Conservation (phyloP, 30 jellyfish, hydroid and myxozoan species). For the Aurelia sp. region DNA sequence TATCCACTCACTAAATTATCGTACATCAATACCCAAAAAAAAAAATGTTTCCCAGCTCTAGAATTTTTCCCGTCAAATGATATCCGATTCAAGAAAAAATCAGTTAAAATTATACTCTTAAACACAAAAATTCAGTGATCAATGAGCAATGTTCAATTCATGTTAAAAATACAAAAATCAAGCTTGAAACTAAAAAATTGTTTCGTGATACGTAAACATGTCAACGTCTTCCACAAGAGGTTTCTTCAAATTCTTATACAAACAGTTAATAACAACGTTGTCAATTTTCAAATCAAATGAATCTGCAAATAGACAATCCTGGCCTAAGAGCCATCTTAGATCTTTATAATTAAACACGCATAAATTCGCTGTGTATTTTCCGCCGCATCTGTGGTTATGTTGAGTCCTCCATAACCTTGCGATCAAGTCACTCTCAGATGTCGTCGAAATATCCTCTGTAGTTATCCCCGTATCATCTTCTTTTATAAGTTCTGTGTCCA, state of each 20-base stretch:
- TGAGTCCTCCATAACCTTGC: slow-evolving; percentile 77
- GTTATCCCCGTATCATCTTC: neutral
- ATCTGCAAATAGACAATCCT: slow-evolving; percentile 86
- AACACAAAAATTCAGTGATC: too few species aligned
- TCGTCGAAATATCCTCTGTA: slow-evolving; percentile 38
- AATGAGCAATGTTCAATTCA: too few species aligned
- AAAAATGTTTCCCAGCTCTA: too few species aligned
- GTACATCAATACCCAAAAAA: too few species aligned
- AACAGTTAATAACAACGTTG: slow-evolving; percentile 81
- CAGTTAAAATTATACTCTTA: too few species aligned
- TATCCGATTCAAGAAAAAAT: too few species aligned
- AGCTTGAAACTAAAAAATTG: too few species aligned
- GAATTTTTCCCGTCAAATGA: too few species aligned
- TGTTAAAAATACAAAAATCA: too few species aligned
- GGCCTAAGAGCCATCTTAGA: slow-evolving; percentile 90
- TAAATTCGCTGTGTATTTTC: slow-evolving; percentile 73
- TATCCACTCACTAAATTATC: too few species aligned
- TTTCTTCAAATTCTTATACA: slow-evolving; percentile 63
- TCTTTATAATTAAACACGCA: slow-evolving; percentile 84
- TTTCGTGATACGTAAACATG: too few species aligned
- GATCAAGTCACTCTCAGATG: slow-evolving; percentile 68
- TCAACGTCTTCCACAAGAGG: slow-evolving; percentile 47
- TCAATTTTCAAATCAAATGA: slow-evolving; percentile 93
- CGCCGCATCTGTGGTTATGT: slow-evolving; percentile 70
- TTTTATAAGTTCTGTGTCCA: slow-evolving; percentile 9